These are phyloP conservation scores for Cyphomyrmex costatus DNA, from an alignment of 1,140 invertebrate genomes.

Conservation along the genomic window DNA sequence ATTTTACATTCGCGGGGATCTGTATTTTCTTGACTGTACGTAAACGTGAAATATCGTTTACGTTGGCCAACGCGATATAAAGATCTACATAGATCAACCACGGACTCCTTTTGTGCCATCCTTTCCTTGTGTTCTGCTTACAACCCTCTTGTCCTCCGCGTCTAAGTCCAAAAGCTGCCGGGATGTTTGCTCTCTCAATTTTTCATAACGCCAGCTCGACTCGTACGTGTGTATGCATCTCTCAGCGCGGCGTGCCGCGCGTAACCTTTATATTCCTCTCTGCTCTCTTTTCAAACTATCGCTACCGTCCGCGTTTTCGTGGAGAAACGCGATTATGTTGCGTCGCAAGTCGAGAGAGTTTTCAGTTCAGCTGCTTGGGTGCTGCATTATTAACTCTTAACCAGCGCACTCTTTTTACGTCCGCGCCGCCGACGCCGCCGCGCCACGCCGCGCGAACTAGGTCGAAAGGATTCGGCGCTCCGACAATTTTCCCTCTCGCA, in stretches of 20 bases:
- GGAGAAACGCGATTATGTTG: slow-evolving; percentile 57
- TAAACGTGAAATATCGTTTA: slow-evolving; percentile 40
- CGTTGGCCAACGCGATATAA: slow-evolving; percentile 13
- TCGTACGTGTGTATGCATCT: slow-evolving; percentile 29
- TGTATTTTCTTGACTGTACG: neutral
- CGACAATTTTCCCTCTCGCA: slow-evolving; percentile 20
- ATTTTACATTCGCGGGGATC: neutral
- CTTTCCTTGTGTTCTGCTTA: slow-evolving; percentile 17
- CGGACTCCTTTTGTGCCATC: slow-evolving; percentile 28
- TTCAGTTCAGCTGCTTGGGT: slow-evolving; percentile 31
- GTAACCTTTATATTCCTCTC: neutral
- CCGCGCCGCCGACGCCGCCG: neutral
- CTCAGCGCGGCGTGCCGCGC: neutral
- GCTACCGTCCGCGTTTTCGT: slow-evolving; percentile 10
- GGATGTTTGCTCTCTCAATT: slow-evolving; percentile 75
- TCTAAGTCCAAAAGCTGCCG: slow-evolving; percentile 23
- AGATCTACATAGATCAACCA: slow-evolving; percentile 22
- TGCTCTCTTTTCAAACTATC: slow-evolving; percentile 25
- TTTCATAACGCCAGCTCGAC: slow-evolving; percentile 68
- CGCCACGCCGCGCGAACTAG: slow-evolving; percentile 39
- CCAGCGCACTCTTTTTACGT: slow-evolving; percentile 31
- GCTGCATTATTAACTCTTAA: slow-evolving; percentile 61
- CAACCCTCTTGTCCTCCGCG: slow-evolving; percentile 36
- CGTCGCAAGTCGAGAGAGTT: slow-evolving; percentile 35
- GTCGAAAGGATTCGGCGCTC: slow-evolving; percentile 44